Evolutionary conservation across 2,888 invertebrate genomes (phyloP), one percentile per base, ranked within the genome.

Genomic region (Drosophila lutescens): DNA sequence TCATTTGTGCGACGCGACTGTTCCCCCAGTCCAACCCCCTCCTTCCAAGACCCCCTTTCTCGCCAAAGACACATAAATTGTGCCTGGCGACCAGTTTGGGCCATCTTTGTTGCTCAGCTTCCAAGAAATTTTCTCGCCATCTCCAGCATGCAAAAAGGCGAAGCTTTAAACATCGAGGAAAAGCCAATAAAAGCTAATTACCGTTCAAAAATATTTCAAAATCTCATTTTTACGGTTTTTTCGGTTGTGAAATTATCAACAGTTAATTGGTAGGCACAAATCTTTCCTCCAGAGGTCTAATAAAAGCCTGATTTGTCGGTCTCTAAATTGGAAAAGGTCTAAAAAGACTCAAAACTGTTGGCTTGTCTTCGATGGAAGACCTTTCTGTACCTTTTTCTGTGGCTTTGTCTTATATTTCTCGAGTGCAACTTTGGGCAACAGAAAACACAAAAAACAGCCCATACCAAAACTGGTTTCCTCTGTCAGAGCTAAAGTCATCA

Each of bases 101-200:
- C 46, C 38, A 49, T 63, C 60, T 58, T 72, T 60, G 53, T 62
- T 74, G 61, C 80, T 78, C 63, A 72, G 82, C 69, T 86, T 88
- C 86, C 80, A 69, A 75, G 84, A 83, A 86, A 69, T 58, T 73
- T 78, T 73, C 72, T 69, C 68, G 62, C 30, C 54, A 60, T 62
- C 56, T 57, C 59, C n/a, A 73, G 50, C 72, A 80, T 75, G 78
- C 87, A 67, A 69, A 71, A 70, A 77, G 47, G 20, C 13, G 43
- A 46, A 41, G 57, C 26, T 13, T 34, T 12, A 46, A n/a, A 34
- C 40, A 20, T 12, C 32, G 23, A 32, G 23, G 50, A 59, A 56
- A 57, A 26, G 49, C 49, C 46, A 51, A 41, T 26, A 34, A 17
- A 50, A 9, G 26, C 2, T 36, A 17, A 41, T 38, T 15, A 41